Percentiles rank a stretch among this genome's conserved stretches.
Evolutionary conservation across 2,888 invertebrate species (phyloP).

Genomic region (Seira ritae): DNA sequence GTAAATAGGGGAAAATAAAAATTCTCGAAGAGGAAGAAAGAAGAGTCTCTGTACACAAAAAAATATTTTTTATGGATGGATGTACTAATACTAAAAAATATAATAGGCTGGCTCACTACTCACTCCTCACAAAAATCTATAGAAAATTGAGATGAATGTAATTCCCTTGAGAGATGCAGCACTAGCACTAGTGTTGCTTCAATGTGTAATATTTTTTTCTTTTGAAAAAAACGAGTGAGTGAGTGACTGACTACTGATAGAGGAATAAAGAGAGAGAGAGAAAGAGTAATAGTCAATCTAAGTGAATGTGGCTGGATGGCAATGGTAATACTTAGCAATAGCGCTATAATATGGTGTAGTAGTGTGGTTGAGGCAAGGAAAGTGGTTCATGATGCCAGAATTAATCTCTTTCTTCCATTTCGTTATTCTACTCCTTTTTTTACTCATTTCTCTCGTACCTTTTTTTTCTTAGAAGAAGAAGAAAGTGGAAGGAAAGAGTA

Average conservation of each 20-base stretch:
- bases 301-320: constrained; percentile 32
- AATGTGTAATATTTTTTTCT: too few relatives aligned
- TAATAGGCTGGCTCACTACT: constrained; percentile 55
- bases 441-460: constrained; percentile 49
- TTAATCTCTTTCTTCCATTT: constrained; percentile 73
- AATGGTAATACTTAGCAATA: too few relatives aligned
- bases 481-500: neutral
- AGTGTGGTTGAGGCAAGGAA: too few relatives aligned
- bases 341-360: too few relatives aligned
- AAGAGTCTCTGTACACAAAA: neutral
- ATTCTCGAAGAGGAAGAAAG: neutral
- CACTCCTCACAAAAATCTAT: constrained; percentile 55
- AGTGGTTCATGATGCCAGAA: constrained; percentile 73
- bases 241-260: too few relatives aligned
- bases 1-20: constrained; percentile 1
- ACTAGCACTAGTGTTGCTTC: too few relatives aligned
- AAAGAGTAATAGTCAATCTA: too few relatives aligned
- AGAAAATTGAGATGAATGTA: constrained; percentile 69
- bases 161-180: constrained; percentile 70
- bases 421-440: constrained; percentile 65
- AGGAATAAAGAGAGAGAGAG: too few relatives aligned
- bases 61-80: constrained; percentile 11
- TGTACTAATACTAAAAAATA: constrained; percentile 47
- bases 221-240: too few relatives aligned
- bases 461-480: constrained; percentile 39